A percentile compares a stretch with the other conserved stretches of the same genome.
Evolutionary conservation across 1,140 invertebrate genomes (phyloP).

Genomic region (Bombyx mandarina): DNA sequence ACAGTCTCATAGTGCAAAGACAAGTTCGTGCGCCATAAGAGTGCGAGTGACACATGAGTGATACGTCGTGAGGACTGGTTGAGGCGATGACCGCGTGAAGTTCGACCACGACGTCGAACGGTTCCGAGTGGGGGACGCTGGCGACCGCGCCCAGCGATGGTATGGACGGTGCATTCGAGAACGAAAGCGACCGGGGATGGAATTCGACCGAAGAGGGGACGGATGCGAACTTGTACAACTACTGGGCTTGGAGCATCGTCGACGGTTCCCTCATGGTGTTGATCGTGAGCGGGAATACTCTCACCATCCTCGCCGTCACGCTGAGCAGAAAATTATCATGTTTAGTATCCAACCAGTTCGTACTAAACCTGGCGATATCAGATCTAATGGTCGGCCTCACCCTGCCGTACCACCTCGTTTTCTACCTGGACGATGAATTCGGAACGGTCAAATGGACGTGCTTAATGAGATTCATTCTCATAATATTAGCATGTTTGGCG

Average conservation of each 20-base stretch:
- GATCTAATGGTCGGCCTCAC: slow-evolving; percentile 81
- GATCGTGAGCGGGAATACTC: slow-evolving; percentile 78
- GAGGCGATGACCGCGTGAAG: slow-evolving; percentile 45
- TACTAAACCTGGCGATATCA: slow-evolving; percentile 80
- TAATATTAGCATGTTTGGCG: slow-evolving; percentile 79
- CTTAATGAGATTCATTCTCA: slow-evolving; percentile 78
- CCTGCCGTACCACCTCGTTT: slow-evolving; percentile 80
- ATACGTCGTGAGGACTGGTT: slow-evolving; percentile 22
- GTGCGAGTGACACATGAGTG: slow-evolving; percentile 28
- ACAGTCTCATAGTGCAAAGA: slow-evolving; percentile 23
- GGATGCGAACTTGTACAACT: slow-evolving; percentile 51
- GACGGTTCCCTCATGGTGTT: slow-evolving; percentile 75
- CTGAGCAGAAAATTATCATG: slow-evolving; percentile 75
- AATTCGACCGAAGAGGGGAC: slow-evolving; percentile 35
- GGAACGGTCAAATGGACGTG: slow-evolving; percentile 74
- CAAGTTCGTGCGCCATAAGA: slow-evolving; percentile 1
- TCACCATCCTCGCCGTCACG: slow-evolving; percentile 80
- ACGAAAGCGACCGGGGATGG: slow-evolving; percentile 41
- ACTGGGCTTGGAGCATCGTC: slow-evolving; percentile 73
- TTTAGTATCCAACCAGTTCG: slow-evolving; percentile 80
- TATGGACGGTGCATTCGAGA: slow-evolving; percentile 59
- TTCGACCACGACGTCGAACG: slow-evolving; percentile 53
- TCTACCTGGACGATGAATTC: slow-evolving; percentile 75
- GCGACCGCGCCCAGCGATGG: slow-evolving; percentile 60
- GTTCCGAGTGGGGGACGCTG: slow-evolving; percentile 50